Conservation (phyloP, 2,888 invertebrate genomes). For the Oligia strigilis region DNA sequence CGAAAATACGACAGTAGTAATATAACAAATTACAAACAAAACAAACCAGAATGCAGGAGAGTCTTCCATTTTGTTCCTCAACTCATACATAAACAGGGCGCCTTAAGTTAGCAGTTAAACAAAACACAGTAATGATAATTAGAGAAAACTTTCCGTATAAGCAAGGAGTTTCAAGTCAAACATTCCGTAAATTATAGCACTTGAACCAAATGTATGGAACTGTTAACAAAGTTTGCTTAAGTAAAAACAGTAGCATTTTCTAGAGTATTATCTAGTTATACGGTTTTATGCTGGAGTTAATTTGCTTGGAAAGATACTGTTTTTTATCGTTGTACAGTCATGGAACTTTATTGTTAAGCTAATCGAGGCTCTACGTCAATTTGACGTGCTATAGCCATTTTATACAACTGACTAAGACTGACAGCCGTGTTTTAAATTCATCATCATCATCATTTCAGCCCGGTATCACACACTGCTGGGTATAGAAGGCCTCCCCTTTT, state of each 20-base stretch:
- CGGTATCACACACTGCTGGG: too few relatives aligned
- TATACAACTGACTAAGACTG: not conserved
- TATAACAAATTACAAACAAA: slow-evolving; percentile 28
- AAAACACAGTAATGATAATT: slow-evolving; percentile 63
- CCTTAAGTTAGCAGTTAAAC: slow-evolving; percentile 39
- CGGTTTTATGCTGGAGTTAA: not conserved
- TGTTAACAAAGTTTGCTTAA: slow-evolving; percentile 39
- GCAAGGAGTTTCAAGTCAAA: slow-evolving; percentile 45
- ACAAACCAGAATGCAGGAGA: slow-evolving; percentile 14
- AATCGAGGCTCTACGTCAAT: too few relatives aligned
- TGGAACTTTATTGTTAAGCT: not conserved
- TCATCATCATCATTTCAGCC: too few relatives aligned
- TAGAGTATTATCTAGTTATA: not conserved
- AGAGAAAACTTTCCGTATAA: slow-evolving; percentile 45
- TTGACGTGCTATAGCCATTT: not conserved
- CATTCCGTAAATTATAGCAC: slow-evolving; percentile 63
- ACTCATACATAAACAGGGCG: slow-evolving; percentile 56
- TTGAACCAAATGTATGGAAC: slow-evolving; percentile 55
- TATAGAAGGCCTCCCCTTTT: too few relatives aligned
- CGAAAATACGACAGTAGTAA: not conserved
- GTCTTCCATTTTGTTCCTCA: slow-evolving; percentile 28
- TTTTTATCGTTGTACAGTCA: not conserved
- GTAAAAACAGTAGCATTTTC: slow-evolving; percentile 25
- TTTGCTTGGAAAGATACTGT: not conserved
- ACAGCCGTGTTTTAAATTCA: not conserved